Percentiles rank a stretch among this genome's conserved stretches.
phyloP scores from a whole-genome alignment of 1,140 invertebrate species.

The Vanessa tameamea region DNA sequence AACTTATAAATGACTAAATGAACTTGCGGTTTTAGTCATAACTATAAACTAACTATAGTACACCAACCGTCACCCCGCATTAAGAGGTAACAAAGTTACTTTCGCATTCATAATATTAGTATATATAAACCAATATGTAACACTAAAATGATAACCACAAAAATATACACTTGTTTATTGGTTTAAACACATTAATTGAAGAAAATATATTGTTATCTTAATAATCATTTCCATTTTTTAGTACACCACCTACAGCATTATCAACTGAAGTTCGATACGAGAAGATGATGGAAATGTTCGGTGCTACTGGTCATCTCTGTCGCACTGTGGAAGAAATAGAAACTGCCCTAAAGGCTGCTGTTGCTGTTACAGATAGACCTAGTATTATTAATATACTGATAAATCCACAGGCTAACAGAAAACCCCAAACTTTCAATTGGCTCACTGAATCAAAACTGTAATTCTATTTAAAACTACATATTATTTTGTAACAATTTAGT shows the following conservation, averaged over 20 bases:
- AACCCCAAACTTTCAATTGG: slow-evolving; percentile 95
- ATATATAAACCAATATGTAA: no score
- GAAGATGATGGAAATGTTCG: slow-evolving; percentile 93
- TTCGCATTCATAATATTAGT: no score
- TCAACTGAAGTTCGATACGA: slow-evolving; percentile 92
- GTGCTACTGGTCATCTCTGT: slow-evolving; percentile 89
- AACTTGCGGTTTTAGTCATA: no score
- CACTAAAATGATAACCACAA: no score
- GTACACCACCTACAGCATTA: slow-evolving; percentile 90
- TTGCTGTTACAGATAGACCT: slow-evolving; percentile 87
- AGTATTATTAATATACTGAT: slow-evolving; percentile 96
- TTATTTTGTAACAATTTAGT: not conserved
- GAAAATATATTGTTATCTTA: not conserved
- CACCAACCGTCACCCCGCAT: no score
- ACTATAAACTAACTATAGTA: no score
- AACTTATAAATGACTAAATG: no score
- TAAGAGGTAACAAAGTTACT: no score
- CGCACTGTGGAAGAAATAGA: slow-evolving; percentile 88
- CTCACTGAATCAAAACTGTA: slow-evolving; percentile 94
- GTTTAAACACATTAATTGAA: no score
- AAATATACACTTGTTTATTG: no score
- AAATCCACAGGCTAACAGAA: slow-evolving; percentile 91
- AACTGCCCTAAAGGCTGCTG: slow-evolving; percentile 84
- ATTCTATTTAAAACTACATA: slow-evolving; percentile 38
- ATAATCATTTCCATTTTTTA: slow-evolving; percentile 69